Percentiles rank a stretch among this genome's conserved stretches.
These are phyloP conservation scores for Scolopax mira DNA, from an alignment of 2,113 vertebrate species.

Conservation along the genomic window DNA sequence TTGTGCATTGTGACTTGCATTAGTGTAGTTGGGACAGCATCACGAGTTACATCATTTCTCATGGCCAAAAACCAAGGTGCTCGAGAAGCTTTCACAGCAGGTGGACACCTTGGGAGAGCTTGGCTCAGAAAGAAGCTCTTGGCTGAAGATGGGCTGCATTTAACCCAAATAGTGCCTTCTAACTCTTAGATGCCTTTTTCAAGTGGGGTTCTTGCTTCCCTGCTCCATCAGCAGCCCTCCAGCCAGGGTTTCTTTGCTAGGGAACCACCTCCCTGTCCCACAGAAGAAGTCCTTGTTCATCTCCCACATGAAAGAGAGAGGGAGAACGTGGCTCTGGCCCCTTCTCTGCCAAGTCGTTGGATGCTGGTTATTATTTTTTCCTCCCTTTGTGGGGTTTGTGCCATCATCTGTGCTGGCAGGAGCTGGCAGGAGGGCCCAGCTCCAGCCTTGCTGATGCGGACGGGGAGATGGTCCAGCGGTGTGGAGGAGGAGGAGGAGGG, in stretches of 20 bases:
- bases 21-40: neutral
- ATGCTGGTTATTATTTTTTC: neutral
- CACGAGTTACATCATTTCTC: fast-evolving
- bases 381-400: neutral
- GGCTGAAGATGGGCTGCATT: neutral
- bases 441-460: neutral
- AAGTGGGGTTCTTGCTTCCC: neutral
- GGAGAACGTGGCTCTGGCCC: neutral
- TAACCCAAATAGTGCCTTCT: neutral
- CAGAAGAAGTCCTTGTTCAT: neutral
- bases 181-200: neutral
- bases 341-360: neutral
- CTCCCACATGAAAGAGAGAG: neutral
- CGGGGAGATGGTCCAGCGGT: neutral
- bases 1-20: fast-evolving
- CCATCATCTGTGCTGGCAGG: conserved; percentile 35
- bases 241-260: neutral
- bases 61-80: neutral
- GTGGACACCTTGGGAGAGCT: neutral
- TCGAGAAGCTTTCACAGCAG: neutral
- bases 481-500: neutral
- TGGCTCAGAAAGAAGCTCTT: neutral
- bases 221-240: neutral
- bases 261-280: neutral
- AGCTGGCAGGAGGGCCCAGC: neutral